phyloP scores from a whole-genome alignment of 2,113 vertebrate species.

The Alces alces region DNA sequence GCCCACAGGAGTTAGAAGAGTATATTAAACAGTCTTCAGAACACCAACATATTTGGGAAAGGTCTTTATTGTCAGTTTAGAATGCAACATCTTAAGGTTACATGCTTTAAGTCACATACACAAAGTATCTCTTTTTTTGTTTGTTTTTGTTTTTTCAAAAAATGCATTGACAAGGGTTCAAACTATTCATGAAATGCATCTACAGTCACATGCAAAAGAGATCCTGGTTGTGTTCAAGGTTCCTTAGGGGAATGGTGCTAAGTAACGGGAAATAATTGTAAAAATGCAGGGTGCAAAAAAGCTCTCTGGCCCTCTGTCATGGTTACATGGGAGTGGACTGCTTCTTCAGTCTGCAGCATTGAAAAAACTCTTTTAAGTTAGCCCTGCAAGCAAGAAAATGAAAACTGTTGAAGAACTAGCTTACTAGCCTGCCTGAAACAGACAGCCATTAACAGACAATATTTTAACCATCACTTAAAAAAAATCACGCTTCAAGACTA shows the following conservation, averaged over 20 bases:
- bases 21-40: slow-evolving; percentile 92
- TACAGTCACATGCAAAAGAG: slow-evolving; percentile 96
- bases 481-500: slow-evolving; percentile 63
- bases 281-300: slow-evolving; percentile 92
- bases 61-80: slow-evolving; percentile 99
- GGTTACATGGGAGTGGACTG: slow-evolving; percentile 95
- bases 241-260: slow-evolving; percentile 93
- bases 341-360: slow-evolving; percentile 98
- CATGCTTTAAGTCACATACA: slow-evolving; percentile 99
- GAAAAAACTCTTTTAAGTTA: slow-evolving; percentile 99
- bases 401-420: slow-evolving; percentile 94
- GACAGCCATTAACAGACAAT: slow-evolving; percentile 78
- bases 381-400: slow-evolving; percentile 99
- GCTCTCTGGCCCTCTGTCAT: slow-evolving; percentile 92
- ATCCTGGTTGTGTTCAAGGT: slow-evolving; percentile 86
- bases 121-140: slow-evolving; percentile 88
- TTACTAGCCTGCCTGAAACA: slow-evolving; percentile 89
- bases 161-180: slow-evolving; percentile 94
- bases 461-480: slow-evolving; percentile 52
- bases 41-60: slow-evolving; percentile 99
- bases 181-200: slow-evolving; percentile 91
- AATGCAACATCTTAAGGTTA: slow-evolving; percentile 99
- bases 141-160: slow-evolving; percentile 81
- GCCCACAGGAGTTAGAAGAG: slow-evolving; percentile 76
- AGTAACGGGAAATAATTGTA: slow-evolving; percentile 78